Evolutionary conservation across 2,888 invertebrate genomes (phyloP).

Genomic region (Disparrhopalites patrizii): DNA sequence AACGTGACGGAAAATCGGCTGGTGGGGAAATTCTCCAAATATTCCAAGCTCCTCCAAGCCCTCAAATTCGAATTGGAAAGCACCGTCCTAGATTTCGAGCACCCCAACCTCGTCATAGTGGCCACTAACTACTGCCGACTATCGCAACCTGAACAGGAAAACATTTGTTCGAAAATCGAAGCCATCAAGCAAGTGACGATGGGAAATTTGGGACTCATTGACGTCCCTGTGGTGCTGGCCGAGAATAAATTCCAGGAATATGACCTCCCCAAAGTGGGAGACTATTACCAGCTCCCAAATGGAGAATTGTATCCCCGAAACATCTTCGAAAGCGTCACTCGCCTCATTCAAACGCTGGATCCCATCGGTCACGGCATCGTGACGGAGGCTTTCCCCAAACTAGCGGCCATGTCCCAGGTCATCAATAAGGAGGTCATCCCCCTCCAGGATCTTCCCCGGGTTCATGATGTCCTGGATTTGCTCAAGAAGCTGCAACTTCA

Average conservation of each 20-base stretch:
- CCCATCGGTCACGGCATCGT: background rate
- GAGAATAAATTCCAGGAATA: background rate
- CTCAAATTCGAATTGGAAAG: background rate
- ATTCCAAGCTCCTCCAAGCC: background rate
- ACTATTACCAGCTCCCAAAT: background rate
- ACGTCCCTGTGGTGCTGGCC: background rate
- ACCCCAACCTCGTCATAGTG: background rate
- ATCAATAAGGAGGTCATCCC: too few species aligned
- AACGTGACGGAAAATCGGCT: background rate
- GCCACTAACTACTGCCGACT: background rate
- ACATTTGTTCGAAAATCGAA: background rate
- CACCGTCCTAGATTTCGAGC: background rate
- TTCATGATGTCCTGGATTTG: background rate
- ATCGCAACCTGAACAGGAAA: background rate
- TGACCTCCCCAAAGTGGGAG: background rate
- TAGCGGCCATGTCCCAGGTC: too few species aligned
- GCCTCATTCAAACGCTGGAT: background rate
- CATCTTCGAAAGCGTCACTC: background rate
- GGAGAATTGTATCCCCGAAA: background rate
- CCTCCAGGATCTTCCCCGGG: too few species aligned
- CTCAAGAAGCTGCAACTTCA: too few species aligned
- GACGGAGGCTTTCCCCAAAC: slow-evolving; percentile 2
- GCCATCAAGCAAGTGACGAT: background rate
- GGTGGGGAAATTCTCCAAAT: background rate
- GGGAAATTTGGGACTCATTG: background rate